Conservation (phyloP, 2,888 invertebrate genomes). For the Drosophila planitibia region DNA sequence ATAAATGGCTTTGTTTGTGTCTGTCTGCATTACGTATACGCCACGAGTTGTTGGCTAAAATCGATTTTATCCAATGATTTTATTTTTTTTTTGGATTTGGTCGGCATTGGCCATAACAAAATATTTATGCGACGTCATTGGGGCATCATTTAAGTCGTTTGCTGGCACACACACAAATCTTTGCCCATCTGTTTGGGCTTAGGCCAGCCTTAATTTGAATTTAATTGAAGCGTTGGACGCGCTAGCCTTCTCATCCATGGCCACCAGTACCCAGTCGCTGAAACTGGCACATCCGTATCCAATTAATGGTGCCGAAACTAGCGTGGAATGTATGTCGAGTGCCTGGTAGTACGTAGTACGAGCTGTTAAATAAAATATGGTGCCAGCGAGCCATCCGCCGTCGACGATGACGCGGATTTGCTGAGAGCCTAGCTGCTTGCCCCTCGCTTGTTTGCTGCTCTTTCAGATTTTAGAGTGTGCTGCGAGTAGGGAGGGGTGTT, state of each 20-base stretch:
- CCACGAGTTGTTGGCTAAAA: slow-evolving; percentile 51
- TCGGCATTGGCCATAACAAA: slow-evolving; percentile 58
- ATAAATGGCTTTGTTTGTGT: slow-evolving; percentile 65
- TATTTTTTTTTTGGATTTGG: slow-evolving; percentile 29
- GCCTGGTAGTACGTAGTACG: slow-evolving; percentile 54
- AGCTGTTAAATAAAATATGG: slow-evolving; percentile 76
- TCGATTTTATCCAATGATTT: slow-evolving; percentile 71
- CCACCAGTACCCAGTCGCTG: slow-evolving; percentile 43
- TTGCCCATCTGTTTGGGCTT: slow-evolving; percentile 70
- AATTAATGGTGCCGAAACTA: slow-evolving; percentile 77
- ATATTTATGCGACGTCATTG: slow-evolving; percentile 78
- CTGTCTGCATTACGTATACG: slow-evolving; percentile 65
- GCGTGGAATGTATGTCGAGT: slow-evolving; percentile 76
- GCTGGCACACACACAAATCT: slow-evolving; percentile 55
- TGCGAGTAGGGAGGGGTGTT: background rate
- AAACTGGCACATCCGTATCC: slow-evolving; percentile 80
- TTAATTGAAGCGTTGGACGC: slow-evolving; percentile 71
- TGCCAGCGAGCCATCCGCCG: slow-evolving; percentile 40
- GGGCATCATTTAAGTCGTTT: slow-evolving; percentile 73
- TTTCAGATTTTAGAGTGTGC: slow-evolving; percentile 26
- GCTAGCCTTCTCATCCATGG: slow-evolving; percentile 4
- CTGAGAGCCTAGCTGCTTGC: slow-evolving; percentile 53
- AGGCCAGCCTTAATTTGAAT: slow-evolving; percentile 75
- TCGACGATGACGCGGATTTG: slow-evolving; percentile 32
- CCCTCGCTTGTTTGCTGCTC: slow-evolving; percentile 67